Evolutionary conservation across 2,797 vertebrate genomes (phyloP).

Genomic region (Acanthornis magna): DNA sequence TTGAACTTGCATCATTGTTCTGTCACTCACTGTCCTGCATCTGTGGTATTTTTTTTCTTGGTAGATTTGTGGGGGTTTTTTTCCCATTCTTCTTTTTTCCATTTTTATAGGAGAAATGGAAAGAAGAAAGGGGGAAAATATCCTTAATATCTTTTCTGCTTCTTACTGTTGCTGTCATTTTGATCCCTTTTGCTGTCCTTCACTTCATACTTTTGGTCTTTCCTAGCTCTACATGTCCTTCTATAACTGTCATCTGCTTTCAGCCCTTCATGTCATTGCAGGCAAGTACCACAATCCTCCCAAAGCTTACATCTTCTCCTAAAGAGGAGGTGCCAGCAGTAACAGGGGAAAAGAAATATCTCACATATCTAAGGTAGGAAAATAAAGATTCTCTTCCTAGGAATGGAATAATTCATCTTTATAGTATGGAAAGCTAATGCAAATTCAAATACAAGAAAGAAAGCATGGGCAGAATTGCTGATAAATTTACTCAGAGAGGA

Average conservation of each 20-base stretch:
- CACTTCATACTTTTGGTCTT: neutral
- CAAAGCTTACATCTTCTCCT: neutral
- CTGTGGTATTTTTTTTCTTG: neutral
- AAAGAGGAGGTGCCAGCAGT: neutral
- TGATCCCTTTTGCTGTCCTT: neutral
- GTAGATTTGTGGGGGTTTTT: accelerated
- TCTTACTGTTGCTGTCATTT: neutral
- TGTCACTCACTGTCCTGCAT: neutral
- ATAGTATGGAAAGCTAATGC: neutral
- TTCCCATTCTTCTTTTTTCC: neutral
- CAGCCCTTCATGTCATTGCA: neutral
- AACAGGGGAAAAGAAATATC: neutral
- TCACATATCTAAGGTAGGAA: neutral
- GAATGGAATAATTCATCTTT: neutral
- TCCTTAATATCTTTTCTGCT: neutral
- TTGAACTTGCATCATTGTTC: neutral
- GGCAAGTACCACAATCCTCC: neutral
- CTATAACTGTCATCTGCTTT: neutral
- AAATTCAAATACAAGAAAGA: neutral
- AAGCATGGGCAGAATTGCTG: neutral
- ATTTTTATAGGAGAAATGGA: neutral
- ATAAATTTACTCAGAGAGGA: neutral
- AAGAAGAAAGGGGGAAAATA: neutral
- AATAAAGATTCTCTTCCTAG: neutral
- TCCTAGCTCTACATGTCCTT: neutral